phyloP scores from a whole-genome alignment of 1,140 invertebrate genomes.

The Dryas iulia region DNA sequence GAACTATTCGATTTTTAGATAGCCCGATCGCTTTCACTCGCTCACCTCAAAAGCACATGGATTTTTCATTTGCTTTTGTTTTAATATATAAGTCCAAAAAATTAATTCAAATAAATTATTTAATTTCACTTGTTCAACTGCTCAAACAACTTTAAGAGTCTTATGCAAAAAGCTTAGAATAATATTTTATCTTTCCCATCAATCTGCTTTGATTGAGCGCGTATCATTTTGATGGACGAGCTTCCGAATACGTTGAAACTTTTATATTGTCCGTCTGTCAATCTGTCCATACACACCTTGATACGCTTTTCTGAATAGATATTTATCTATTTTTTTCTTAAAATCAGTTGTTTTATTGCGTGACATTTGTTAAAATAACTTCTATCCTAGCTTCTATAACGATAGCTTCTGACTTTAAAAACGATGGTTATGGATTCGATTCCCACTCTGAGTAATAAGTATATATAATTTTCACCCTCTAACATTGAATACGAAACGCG shows the following conservation, averaged over 20 bases:
- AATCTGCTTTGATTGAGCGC: conserved; percentile 69
- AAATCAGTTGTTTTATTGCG: no score
- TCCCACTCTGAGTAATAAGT: no score
- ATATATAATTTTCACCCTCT: no score
- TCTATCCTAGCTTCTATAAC: no score
- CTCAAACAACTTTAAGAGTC: not conserved
- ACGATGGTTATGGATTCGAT: no score
- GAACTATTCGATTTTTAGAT: no score
- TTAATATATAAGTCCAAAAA: not conserved
- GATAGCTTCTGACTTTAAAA: no score
- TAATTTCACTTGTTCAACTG: not conserved
- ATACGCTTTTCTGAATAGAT: conserved; percentile 37
- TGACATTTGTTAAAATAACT: no score
- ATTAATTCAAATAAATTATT: not conserved
- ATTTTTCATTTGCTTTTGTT: no score
- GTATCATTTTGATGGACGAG: conserved; percentile 66
- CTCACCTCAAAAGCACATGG: no score
- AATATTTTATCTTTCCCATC: conserved; percentile 49
- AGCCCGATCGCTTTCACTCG: no score
- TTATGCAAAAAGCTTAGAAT: conserved; percentile 39
- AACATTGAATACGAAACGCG: no score
- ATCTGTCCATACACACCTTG: conserved; percentile 38
- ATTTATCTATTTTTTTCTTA: conserved; percentile 34
- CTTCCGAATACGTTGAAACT: conserved; percentile 55
- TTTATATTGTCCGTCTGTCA: conserved; percentile 55